phyloP scores from a whole-genome alignment of 2,113 vertebrate species.

The Boleophthalmus pectinirostris region DNA sequence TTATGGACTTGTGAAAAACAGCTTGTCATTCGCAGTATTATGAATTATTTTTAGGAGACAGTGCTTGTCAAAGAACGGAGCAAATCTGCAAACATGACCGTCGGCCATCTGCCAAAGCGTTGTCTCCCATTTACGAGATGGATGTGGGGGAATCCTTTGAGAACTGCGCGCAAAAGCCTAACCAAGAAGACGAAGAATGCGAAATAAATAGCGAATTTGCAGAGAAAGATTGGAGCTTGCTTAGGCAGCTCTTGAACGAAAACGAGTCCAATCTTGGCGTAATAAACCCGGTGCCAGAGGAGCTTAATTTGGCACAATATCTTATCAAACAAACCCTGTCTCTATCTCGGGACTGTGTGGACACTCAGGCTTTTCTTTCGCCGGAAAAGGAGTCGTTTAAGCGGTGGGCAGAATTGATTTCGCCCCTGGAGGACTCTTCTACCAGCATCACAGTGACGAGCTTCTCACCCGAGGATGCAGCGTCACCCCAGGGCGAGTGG shows the following conservation, averaged over 20 bases:
- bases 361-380: conserved; percentile 84
- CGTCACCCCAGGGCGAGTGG: conserved; percentile 97
- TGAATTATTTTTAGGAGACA: conserved; percentile 99
- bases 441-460: conserved; percentile 94
- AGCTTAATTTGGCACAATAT: conserved; percentile 97
- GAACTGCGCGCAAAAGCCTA: conserved; percentile 81
- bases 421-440: conserved; percentile 90
- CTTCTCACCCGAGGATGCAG: conserved; percentile 94
- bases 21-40: conserved; percentile 99
- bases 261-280: conserved; percentile 89
- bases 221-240: conserved; percentile 93
- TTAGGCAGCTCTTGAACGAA: conserved; percentile 91
- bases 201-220: conserved; percentile 81
- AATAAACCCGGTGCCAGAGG: conserved; percentile 94
- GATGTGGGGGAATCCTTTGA: conserved; percentile 89
- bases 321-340: conserved; percentile 97
- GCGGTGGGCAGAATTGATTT: conserved; percentile 92
- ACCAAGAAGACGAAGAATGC: conserved; percentile 74
- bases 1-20: conserved; percentile 55
- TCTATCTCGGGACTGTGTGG: conserved; percentile 88
- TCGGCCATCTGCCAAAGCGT: conserved; percentile 88
- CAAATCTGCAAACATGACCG: conserved; percentile 93
- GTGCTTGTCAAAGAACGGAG: conserved; percentile 97
- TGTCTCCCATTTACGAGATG: conserved; percentile 97
- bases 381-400: conserved; percentile 86